Percentiles rank a stretch among this genome's conserved stretches.
These are phyloP conservation scores for Brassicogethes aeneus DNA, from an alignment of 2,888 invertebrate species.

Conservation along the genomic window DNA sequence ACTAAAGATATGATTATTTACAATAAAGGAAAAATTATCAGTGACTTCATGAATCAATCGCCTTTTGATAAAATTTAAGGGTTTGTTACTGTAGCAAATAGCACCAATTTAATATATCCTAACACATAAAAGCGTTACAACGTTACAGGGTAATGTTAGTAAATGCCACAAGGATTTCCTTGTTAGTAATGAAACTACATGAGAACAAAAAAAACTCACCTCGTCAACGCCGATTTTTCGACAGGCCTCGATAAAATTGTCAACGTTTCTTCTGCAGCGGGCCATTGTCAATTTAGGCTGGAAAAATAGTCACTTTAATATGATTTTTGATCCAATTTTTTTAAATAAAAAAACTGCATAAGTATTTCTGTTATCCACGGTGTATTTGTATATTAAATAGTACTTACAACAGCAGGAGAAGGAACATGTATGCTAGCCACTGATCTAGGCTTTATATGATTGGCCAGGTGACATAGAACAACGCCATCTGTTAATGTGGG, in stretches of 20 bases:
- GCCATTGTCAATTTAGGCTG: slow-evolving; percentile 94
- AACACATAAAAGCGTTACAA: too few relatives aligned
- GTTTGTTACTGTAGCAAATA: too few relatives aligned
- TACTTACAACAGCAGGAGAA: slow-evolving; percentile 78
- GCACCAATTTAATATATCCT: too few relatives aligned
- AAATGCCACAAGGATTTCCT: background rate
- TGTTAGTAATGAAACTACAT: too few relatives aligned
- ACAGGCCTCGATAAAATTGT: slow-evolving; percentile 92
- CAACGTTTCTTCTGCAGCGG: slow-evolving; percentile 87
- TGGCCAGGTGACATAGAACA: slow-evolving; percentile 88
- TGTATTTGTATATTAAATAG: slow-evolving; percentile 1
- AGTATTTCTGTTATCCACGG: background rate
- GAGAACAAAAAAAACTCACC: slow-evolving; percentile 63
- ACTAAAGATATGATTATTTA: slow-evolving; percentile 1
- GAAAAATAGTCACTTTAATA: slow-evolving; percentile 29
- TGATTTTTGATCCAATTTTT: slow-evolving; percentile 6
- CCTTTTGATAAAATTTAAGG: too few relatives aligned
- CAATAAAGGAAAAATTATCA: background rate
- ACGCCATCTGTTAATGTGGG: slow-evolving; percentile 85
- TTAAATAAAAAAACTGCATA: too few relatives aligned
- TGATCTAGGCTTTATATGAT: slow-evolving; percentile 82
- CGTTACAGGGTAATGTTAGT: too few relatives aligned
- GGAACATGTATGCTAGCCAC: slow-evolving; percentile 94
- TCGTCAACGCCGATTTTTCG: slow-evolving; percentile 89
- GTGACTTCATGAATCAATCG: background rate